Conservation (phyloP, 2,113 vertebrate species). For the Phocoena sinus region DNA sequence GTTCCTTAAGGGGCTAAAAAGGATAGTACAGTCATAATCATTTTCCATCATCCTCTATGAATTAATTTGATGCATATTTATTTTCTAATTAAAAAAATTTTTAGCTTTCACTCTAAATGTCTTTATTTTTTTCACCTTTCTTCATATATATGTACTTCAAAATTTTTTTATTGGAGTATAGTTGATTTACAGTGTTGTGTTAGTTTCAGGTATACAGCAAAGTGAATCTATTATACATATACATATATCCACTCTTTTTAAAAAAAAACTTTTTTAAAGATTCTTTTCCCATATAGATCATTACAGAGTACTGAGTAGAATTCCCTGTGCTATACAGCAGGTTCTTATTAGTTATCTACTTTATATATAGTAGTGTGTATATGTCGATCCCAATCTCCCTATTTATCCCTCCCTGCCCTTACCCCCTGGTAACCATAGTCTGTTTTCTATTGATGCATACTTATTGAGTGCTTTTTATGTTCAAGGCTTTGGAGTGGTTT, state of each 20-base stretch:
- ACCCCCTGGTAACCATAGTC: neutral
- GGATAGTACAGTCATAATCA: neutral
- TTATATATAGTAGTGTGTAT: neutral
- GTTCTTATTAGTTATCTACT: neutral
- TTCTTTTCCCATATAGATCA: too few relatives aligned
- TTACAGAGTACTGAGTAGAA: too few relatives aligned
- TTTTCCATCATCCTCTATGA: neutral
- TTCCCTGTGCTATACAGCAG: neutral
- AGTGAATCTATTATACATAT: too few relatives aligned
- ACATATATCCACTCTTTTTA: too few relatives aligned
- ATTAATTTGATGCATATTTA: neutral
- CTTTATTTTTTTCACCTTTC: neutral
- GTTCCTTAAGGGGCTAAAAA: constrained; percentile 78
- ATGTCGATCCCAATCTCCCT: neutral
- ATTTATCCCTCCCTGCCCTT: neutral
- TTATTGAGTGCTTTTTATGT: neutral
- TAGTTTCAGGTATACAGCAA: too few relatives aligned
- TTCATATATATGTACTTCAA: neutral
- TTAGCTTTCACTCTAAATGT: neutral
- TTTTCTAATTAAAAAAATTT: neutral
- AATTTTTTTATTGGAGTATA: neutral
- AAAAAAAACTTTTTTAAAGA: too few relatives aligned
- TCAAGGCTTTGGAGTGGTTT: neutral
- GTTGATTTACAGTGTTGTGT: too few relatives aligned
- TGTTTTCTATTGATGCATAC: neutral